Evolutionary conservation across 2,113 vertebrate species (phyloP).

Genomic region (Saguinus imperator): DNA sequence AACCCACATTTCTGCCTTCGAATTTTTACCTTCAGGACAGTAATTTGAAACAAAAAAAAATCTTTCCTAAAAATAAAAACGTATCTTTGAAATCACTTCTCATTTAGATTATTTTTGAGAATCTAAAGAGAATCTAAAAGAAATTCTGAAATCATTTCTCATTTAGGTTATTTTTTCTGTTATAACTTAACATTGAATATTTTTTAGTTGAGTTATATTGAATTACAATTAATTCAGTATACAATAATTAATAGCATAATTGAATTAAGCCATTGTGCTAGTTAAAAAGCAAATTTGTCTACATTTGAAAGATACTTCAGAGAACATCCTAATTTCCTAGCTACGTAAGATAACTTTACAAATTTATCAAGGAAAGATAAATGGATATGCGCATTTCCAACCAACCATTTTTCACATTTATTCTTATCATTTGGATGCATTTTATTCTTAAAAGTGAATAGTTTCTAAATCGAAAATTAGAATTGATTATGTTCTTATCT

Average conservation of each 20-base stretch:
- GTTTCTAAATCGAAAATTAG: not conserved
- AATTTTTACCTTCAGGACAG: no score
- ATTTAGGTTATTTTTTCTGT: not conserved
- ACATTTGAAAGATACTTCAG: not conserved
- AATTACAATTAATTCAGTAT: not conserved
- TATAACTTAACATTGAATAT: not conserved
- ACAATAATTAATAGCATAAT: not conserved
- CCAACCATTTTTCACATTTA: not conserved
- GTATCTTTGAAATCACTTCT: not conserved
- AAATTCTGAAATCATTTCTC: not conserved
- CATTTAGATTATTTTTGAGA: not conserved
- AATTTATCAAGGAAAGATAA: not conserved
- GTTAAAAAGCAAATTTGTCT: not conserved
- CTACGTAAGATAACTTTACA: not conserved
- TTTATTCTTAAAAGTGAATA: not conserved
- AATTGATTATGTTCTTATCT: not conserved
- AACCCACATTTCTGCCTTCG: no score
- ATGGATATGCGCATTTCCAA: not conserved
- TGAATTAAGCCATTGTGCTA: not conserved
- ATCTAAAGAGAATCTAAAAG: not conserved
- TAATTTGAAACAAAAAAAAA: no score
- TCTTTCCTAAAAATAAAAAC: not conserved
- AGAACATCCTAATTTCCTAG: not conserved
- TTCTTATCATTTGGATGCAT: not conserved
- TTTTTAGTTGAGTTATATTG: not conserved